These are phyloP conservation scores for Ceratitis capitata DNA, from an alignment of 1,140 invertebrate species.

Conservation along the genomic window DNA sequence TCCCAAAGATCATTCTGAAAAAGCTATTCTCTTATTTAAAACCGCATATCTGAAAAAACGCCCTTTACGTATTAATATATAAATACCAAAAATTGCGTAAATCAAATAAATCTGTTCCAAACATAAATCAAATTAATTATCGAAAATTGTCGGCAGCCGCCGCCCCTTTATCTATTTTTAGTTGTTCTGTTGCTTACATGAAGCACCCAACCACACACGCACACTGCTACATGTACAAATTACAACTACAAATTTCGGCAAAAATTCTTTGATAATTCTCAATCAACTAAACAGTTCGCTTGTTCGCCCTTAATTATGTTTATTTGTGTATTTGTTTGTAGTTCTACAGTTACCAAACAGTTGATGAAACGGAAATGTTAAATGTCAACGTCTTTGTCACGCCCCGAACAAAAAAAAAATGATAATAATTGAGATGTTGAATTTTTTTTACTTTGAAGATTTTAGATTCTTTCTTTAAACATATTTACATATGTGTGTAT, in stretches of 20 bases:
- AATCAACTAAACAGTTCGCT: background rate
- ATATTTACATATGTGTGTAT: background rate
- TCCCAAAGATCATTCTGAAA: no score
- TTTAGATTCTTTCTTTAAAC: background rate
- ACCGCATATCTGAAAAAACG: background rate
- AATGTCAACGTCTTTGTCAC: no score
- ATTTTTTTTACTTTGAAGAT: background rate
- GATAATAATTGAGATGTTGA: no score
- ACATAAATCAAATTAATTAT: constrained; percentile 22
- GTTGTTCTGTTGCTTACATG: background rate
- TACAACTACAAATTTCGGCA: background rate
- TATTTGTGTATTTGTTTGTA: background rate
- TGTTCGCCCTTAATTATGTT: background rate
- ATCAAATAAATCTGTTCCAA: no score
- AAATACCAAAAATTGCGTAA: no score
- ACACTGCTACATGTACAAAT: background rate
- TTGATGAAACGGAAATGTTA: background rate
- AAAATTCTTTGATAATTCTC: background rate
- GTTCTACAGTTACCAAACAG: background rate
- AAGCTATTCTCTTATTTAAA: no score
- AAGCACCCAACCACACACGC: background rate
- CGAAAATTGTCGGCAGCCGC: background rate
- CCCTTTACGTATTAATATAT: background rate
- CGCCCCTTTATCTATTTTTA: background rate
- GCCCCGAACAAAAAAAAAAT: background rate